Evolutionary conservation across 2,113 vertebrate genomes (phyloP).

Genomic region (Phaethon lepturus): DNA sequence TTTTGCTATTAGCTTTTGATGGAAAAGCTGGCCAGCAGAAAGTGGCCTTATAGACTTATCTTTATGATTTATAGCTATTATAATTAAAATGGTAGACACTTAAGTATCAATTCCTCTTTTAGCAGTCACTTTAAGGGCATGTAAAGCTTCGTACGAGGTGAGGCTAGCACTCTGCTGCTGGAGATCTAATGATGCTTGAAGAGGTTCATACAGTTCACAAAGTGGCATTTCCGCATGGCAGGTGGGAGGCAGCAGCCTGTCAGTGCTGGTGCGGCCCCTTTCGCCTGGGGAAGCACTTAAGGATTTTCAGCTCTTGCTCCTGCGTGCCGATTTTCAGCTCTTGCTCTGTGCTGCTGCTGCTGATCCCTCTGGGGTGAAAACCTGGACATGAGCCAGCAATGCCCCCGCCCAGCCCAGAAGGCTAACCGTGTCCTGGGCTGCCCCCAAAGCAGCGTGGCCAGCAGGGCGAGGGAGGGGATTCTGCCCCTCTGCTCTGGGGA

Average conservation of each 20-base stretch:
- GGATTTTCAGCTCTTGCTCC: background rate
- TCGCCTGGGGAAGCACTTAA: background rate
- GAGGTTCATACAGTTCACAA: background rate
- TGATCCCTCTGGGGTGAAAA: background rate
- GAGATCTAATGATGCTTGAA: background rate
- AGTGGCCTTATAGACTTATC: background rate
- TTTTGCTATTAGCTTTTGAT: background rate
- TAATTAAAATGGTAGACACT: background rate
- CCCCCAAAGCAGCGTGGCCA: background rate
- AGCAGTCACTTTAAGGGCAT: background rate
- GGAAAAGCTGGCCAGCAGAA: background rate
- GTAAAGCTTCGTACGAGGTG: rapidly evolving
- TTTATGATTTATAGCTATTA: background rate
- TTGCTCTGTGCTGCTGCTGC: background rate
- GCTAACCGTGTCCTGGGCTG: background rate
- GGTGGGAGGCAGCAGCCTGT: background rate
- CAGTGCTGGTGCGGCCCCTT: background rate
- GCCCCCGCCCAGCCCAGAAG: background rate
- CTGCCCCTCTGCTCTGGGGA: background rate
- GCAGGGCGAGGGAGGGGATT: background rate
- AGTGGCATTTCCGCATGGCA: rapidly evolving
- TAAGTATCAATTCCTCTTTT: background rate
- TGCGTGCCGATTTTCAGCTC: too few relatives aligned
- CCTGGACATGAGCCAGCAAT: background rate
- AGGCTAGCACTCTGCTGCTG: background rate